Conservation (phyloP, 1,140 invertebrate species). For the Brachionus sp. region DNA sequence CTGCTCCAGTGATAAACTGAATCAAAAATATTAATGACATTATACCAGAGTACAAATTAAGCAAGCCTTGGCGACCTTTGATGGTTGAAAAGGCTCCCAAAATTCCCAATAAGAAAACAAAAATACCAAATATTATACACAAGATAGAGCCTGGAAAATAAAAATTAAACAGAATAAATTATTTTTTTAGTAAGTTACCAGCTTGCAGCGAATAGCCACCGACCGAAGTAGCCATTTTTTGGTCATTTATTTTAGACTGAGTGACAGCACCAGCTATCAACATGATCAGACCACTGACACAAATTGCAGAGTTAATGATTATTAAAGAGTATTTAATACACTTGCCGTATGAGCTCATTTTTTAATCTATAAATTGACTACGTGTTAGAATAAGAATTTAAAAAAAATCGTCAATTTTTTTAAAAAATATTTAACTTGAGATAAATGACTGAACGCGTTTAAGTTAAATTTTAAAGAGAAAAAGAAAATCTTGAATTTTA, state of each 20-base stretch:
- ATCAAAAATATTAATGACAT: constrained; percentile 43
- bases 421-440: background rate
- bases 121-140: constrained; percentile 39
- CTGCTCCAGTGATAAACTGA: constrained; percentile 37
- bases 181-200: background rate
- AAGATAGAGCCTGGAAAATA: background rate
- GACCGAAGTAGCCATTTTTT: constrained; percentile 11
- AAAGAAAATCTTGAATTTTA: constrained; percentile 23
- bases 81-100: constrained; percentile 25
- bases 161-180: background rate
- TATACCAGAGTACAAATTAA: background rate
- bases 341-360: constrained; percentile 11
- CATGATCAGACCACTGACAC: constrained; percentile 31
- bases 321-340: constrained; percentile 41
- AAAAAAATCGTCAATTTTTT: background rate
- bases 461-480: background rate
- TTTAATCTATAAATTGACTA: constrained; percentile 30
- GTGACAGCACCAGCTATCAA: constrained; percentile 34
- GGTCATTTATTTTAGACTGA: background rate
- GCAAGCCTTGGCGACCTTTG: background rate
- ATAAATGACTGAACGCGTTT: constrained; percentile 6
- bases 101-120: background rate
- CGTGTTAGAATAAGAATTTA: background rate
- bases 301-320: background rate
- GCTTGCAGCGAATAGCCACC: constrained; percentile 7